These are phyloP conservation scores for Caenorhabditis zanzibari DNA, from an alignment of 2,888 invertebrate species.

Conservation along the genomic window DNA sequence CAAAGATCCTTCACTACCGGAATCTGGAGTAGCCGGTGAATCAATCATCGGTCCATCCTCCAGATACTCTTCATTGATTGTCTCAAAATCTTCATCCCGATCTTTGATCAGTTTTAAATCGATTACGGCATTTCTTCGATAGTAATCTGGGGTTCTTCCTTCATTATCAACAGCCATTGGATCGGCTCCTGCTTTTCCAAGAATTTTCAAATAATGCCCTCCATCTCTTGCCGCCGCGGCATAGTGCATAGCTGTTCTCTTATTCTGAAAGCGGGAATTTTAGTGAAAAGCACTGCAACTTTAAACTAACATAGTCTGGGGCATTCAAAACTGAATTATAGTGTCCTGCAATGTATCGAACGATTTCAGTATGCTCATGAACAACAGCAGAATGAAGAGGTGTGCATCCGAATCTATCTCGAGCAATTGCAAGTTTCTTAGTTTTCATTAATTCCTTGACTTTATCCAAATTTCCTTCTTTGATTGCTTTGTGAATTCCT, in stretches of 20 bases:
- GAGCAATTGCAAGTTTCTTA: slow-evolving; percentile 89
- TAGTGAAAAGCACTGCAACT: neutral
- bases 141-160: slow-evolving; percentile 90
- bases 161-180: slow-evolving; percentile 90
- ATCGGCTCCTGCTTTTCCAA: slow-evolving; percentile 91
- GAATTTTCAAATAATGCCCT: slow-evolving; percentile 85
- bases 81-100: slow-evolving; percentile 72
- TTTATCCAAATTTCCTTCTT: slow-evolving; percentile 90
- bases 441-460: slow-evolving; percentile 90
- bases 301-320: slow-evolving; percentile 83
- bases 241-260: slow-evolving; percentile 92
- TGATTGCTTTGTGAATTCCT: slow-evolving; percentile 91
- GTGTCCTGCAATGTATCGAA: slow-evolving; percentile 87
- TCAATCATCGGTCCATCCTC: slow-evolving; percentile 75
- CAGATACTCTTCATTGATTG: slow-evolving; percentile 71
- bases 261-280: slow-evolving; percentile 86
- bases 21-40: slow-evolving; percentile 71
- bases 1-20: slow-evolving; percentile 72
- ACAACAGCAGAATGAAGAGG: slow-evolving; percentile 92
- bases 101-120: slow-evolving; percentile 85
- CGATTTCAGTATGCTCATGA: slow-evolving; percentile 88
- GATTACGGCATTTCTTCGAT: slow-evolving; percentile 88
- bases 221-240: slow-evolving; percentile 91
- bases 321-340: slow-evolving; percentile 90
- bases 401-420: slow-evolving; percentile 81